phyloP scores from a whole-genome alignment of 2,797 vertebrate genomes.

The Lepus townsendii region DNA sequence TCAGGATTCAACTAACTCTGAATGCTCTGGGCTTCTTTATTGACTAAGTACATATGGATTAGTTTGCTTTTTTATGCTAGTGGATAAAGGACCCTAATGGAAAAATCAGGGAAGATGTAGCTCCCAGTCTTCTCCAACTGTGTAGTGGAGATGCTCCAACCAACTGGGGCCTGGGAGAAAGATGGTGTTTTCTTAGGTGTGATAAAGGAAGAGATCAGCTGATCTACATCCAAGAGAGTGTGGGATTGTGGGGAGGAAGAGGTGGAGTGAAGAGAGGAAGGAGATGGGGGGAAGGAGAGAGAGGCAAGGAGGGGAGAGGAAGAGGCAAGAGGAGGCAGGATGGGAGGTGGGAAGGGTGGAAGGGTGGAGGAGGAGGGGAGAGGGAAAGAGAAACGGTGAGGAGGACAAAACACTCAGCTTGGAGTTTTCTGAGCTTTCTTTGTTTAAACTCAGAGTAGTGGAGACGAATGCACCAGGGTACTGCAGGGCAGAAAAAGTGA shows the following conservation, averaged over 20 bases:
- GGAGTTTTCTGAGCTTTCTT: background rate
- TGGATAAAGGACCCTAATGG: background rate
- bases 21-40: background rate
- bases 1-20: background rate
- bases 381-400: background rate
- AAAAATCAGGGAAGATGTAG: constrained; percentile 12
- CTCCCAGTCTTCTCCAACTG: background rate
- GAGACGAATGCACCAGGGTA: background rate
- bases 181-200: background rate
- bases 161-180: background rate
- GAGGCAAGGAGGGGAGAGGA: background rate
- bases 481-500: background rate
- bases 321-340: background rate
- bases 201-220: background rate
- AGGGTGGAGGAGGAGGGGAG: no score
- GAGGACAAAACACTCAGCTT: background rate
- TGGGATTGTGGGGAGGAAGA: background rate
- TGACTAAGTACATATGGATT: background rate
- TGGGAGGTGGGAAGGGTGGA: accelerated
- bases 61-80: constrained; percentile 5
- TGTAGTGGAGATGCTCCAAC: background rate
- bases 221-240: background rate
- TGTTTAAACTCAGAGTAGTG: background rate
- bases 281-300: background rate
- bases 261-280: background rate